These are phyloP conservation scores for Sericinus montela DNA, from an alignment of 2,888 invertebrate species.

Conservation along the genomic window DNA sequence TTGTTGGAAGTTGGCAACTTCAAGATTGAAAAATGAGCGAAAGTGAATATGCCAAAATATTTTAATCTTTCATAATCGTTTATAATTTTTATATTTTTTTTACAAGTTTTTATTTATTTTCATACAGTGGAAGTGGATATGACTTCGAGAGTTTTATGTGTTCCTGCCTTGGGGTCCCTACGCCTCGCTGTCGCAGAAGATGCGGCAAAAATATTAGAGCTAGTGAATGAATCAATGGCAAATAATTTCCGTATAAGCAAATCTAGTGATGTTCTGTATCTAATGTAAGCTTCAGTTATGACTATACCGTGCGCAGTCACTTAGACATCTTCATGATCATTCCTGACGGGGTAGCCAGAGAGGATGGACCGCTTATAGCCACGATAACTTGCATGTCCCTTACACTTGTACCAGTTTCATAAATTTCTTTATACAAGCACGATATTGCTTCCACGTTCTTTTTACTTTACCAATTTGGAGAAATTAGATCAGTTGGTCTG, in stretches of 20 bases:
- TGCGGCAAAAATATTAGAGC: constrained; percentile 35
- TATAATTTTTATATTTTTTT: neutral
- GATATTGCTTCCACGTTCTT: no score
- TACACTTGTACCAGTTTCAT: no score
- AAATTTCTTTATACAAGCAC: no score
- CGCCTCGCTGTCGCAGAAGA: constrained; percentile 50
- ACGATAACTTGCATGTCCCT: no score
- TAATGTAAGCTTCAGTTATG: constrained; percentile 2
- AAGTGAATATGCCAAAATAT: constrained; percentile 1
- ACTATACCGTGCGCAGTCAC: no score
- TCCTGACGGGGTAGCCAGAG: no score
- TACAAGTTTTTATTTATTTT: neutral
- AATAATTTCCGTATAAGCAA: constrained; percentile 47
- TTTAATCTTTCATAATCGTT: neutral
- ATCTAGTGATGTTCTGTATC: neutral
- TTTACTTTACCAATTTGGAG: no score
- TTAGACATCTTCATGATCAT: no score
- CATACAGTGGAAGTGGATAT: constrained; percentile 12
- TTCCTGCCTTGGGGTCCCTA: constrained; percentile 39
- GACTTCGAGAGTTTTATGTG: constrained; percentile 25
- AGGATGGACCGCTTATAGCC: no score
- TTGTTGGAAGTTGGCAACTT: neutral
- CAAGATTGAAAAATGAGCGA: constrained; percentile 1
- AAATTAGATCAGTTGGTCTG: no score
- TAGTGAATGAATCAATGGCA: constrained; percentile 51